These are phyloP conservation scores for Plagiodera versicolora DNA, from an alignment of 2,888 invertebrate genomes.

Conservation along the genomic window DNA sequence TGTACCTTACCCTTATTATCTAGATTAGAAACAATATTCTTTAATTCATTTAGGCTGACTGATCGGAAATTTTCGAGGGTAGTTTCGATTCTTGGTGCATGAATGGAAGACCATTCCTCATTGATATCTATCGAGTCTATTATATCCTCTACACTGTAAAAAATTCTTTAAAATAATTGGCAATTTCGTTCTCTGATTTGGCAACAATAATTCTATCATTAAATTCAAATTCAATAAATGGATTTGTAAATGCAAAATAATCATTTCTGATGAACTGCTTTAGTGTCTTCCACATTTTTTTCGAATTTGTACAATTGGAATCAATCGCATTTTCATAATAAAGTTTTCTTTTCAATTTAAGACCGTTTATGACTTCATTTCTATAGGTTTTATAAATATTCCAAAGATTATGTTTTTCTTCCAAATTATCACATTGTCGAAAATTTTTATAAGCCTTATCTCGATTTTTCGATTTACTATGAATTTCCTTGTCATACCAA, in stretches of 20 bases:
- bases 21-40: slow-evolving; percentile 3
- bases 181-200: slow-evolving; percentile 3
- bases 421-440: not conserved
- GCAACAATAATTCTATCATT: slow-evolving; percentile 3
- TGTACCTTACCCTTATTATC: slow-evolving; percentile 1
- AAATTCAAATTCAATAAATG: slow-evolving; percentile 1
- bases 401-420: not conserved
- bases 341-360: not conserved
- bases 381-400: not conserved
- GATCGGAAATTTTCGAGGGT: slow-evolving; percentile 4
- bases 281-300: not conserved
- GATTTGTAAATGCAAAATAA: not conserved
- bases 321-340: slow-evolving; percentile 7
- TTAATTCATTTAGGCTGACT: not conserved
- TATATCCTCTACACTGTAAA: slow-evolving; percentile 1
- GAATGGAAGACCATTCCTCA: slow-evolving; percentile 5
- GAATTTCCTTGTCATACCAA: too few species aligned
- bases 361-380: slow-evolving; percentile 1
- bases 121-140: not conserved
- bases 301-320: not conserved
- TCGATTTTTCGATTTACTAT: too few species aligned
- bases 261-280: slow-evolving; percentile 6
- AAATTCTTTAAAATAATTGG: not conserved
- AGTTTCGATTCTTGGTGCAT: not conserved
- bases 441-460: too few species aligned